Conservation (phyloP, 2,888 invertebrate genomes). For the Drosophila prostipennis region DNA sequence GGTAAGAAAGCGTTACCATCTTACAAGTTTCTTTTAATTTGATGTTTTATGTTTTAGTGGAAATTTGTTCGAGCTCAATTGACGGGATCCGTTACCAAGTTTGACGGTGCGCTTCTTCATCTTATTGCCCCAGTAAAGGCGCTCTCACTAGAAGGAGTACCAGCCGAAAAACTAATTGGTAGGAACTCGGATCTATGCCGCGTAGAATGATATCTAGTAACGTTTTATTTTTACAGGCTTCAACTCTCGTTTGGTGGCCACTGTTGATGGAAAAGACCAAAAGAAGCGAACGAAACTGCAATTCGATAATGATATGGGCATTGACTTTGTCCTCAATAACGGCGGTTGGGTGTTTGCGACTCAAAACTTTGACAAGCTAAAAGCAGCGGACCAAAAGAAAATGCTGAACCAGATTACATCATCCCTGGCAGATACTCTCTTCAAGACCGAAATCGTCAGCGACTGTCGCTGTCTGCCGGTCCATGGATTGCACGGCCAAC, state of each 20-base stretch:
- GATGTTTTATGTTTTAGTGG: constrained; percentile 54
- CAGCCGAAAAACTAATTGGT: constrained; percentile 83
- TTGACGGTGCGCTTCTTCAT: constrained; percentile 87
- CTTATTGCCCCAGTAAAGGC: constrained; percentile 87
- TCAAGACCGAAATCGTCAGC: constrained; percentile 81
- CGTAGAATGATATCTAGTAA: background rate
- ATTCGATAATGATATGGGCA: constrained; percentile 87
- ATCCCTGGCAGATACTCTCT: constrained; percentile 82
- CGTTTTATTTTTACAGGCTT: constrained; percentile 83
- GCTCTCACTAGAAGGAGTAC: constrained; percentile 85
- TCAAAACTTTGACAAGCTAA: constrained; percentile 77
- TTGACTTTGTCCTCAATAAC: constrained; percentile 86
- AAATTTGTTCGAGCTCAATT: constrained; percentile 75
- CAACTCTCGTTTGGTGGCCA: constrained; percentile 87
- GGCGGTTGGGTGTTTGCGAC: constrained; percentile 83
- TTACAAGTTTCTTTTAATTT: background rate
- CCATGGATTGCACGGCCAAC: constrained; percentile 80
- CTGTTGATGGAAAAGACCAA: constrained; percentile 87
- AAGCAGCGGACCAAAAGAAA: constrained; percentile 75
- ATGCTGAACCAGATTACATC: constrained; percentile 75
- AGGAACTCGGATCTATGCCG: constrained; percentile 35
- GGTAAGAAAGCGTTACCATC: constrained; percentile 54
- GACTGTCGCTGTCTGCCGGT: constrained; percentile 79
- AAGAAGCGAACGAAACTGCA: constrained; percentile 87
- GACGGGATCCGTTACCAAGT: constrained; percentile 83